Percentiles rank a stretch among this genome's conserved stretches.
phyloP scores from a whole-genome alignment of 2,888 invertebrate genomes.

The Leptogaster cylindrica region DNA sequence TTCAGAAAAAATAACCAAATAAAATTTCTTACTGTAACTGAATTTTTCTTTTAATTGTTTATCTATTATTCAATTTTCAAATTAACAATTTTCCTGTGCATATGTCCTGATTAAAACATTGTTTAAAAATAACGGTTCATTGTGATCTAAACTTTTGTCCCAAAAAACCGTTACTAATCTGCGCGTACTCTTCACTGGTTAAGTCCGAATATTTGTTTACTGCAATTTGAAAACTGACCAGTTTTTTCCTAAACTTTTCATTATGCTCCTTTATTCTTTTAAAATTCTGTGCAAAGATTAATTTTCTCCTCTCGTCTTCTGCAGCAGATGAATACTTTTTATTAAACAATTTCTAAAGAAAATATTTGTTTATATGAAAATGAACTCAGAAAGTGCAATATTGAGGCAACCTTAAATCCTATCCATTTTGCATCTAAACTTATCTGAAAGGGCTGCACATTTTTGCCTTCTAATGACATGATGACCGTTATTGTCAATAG shows the following conservation, averaged over 20 bases:
- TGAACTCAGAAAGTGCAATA: background rate
- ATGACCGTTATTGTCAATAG: no score
- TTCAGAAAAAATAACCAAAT: no score
- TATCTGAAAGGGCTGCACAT: background rate
- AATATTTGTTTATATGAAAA: background rate
- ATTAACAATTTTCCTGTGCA: no score
- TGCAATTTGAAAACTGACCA: background rate
- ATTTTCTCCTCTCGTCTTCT: background rate
- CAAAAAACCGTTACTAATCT: background rate
- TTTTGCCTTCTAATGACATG: no score
- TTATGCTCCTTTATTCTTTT: background rate
- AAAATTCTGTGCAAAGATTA: conserved; percentile 1
- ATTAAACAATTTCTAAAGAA: background rate
- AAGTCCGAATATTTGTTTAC: conserved; percentile 6
- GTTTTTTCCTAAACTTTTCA: background rate
- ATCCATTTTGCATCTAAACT: background rate
- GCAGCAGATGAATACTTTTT: background rate
- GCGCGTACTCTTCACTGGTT: background rate
- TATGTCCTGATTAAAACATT: no score
- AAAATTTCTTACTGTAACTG: no score
- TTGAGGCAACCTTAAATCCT: background rate
- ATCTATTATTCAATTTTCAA: no score
- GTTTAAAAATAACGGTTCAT: no score
- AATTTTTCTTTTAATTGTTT: no score
- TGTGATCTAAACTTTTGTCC: no score